Evolutionary conservation across 2,888 invertebrate genomes (phyloP).

Genomic region (Noctua comes): DNA sequence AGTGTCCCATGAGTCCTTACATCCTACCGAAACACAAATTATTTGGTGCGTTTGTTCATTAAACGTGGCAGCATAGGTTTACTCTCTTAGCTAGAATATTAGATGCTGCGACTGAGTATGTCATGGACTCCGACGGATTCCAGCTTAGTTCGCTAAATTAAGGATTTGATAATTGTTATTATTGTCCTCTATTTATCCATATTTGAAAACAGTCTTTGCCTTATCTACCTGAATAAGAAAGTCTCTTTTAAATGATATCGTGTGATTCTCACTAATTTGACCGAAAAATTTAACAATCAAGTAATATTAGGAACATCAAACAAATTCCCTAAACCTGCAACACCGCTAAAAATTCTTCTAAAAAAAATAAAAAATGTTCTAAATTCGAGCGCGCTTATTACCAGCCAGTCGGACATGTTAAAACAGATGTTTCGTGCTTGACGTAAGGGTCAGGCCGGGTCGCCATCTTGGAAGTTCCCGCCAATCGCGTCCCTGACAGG

Average conservation of each 20-base stretch:
- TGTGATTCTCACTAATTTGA: not conserved
- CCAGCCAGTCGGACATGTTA: conserved; percentile 85
- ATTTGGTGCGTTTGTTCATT: not conserved
- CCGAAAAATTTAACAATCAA: not conserved
- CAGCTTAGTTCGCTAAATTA: not conserved
- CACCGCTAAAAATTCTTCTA: conserved; percentile 33
- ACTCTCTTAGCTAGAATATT: not conserved
- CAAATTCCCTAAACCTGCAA: conserved; percentile 26
- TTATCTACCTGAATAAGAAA: not conserved
- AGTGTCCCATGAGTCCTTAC: conserved; percentile 34
- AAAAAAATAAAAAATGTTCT: conserved; percentile 60
- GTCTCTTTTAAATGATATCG: not conserved
- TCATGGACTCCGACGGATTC: not conserved
- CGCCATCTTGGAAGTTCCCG: conserved; percentile 87
- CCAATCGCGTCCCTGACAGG: conserved; percentile 87
- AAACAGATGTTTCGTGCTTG: conserved; percentile 89
- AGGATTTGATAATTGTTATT: not conserved
- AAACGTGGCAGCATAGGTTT: not conserved
- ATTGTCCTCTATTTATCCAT: not conserved
- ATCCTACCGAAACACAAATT: conserved; percentile 15
- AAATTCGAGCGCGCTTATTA: conserved; percentile 82
- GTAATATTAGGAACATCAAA: not conserved
- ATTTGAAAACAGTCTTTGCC: not conserved
- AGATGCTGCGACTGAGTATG: not conserved
- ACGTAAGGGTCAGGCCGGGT: conserved; percentile 88